Percentiles rank a stretch among this genome's conserved stretches.
phyloP scores from a whole-genome alignment of 2,113 vertebrate species.

The Stomatorhinus ivindoensis region DNA sequence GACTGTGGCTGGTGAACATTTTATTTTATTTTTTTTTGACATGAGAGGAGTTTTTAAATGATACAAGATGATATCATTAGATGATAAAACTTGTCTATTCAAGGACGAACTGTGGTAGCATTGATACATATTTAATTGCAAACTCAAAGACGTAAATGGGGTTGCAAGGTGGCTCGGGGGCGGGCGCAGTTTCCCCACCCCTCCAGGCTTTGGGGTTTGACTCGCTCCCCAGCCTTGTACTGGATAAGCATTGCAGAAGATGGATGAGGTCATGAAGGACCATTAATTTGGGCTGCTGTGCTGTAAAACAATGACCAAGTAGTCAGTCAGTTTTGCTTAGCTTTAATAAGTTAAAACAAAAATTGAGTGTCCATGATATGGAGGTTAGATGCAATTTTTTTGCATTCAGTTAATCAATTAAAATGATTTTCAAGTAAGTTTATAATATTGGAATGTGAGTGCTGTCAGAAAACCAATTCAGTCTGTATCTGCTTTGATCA shows the following conservation, averaged over 20 bases:
- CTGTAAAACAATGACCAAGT: not conserved
- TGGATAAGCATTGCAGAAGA: not conserved
- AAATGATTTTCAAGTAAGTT: not conserved
- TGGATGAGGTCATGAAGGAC: not conserved
- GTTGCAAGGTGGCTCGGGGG: not conserved
- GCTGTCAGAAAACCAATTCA: not conserved
- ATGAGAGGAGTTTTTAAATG: not conserved
- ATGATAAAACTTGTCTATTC: not conserved
- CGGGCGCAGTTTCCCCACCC: not conserved
- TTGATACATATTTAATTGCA: conserved; percentile 1
- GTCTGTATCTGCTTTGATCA: not conserved
- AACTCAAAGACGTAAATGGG: not conserved
- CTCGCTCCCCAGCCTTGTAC: not conserved
- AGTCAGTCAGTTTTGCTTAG: not conserved
- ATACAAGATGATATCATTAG: not conserved
- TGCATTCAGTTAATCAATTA: not conserved
- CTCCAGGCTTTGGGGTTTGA: not conserved
- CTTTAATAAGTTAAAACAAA: not conserved
- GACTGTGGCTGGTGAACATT: not conserved
- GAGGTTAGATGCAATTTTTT: not conserved
- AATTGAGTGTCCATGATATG: not conserved
- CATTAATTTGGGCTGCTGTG: not conserved
- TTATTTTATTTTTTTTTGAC: not conserved
- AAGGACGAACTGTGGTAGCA: not conserved
- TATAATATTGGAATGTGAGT: not conserved